These are phyloP conservation scores for Barbus barbus DNA, from an alignment of 2,113 vertebrate species.

Conservation along the genomic window DNA sequence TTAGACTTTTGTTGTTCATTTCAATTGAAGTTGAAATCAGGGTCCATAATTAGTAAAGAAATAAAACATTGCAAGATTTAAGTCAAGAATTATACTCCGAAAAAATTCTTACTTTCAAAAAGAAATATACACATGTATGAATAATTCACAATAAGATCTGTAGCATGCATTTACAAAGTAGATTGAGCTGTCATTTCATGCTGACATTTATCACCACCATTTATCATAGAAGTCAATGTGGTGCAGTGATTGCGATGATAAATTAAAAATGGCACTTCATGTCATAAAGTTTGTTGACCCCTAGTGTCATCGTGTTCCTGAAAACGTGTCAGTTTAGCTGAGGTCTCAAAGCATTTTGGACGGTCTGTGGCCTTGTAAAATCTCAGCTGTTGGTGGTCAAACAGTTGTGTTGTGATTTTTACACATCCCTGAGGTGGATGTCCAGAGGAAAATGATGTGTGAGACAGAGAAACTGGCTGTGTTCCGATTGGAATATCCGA, in stretches of 20 bases:
- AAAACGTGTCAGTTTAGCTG: not conserved
- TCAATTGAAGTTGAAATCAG: not conserved
- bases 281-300: not conserved
- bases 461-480: not conserved
- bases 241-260: not conserved
- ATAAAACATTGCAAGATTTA: not conserved
- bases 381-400: constrained; percentile 14
- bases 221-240: not conserved
- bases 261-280: not conserved
- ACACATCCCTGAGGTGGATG: constrained; percentile 27
- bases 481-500: not conserved
- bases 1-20: not conserved
- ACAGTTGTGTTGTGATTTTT: constrained; percentile 22
- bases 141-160: not conserved
- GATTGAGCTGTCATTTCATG: not conserved
- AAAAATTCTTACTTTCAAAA: too few relatives aligned
- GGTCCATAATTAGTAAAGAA: not conserved
- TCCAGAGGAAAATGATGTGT: constrained; percentile 11
- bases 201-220: not conserved
- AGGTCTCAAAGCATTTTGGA: constrained; percentile 18
- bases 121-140: not conserved
- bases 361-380: not conserved
- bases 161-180: not conserved
- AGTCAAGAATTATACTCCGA: not conserved
- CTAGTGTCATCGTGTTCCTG: not conserved